These are phyloP conservation scores for Hartigia nigra DNA, from an alignment of 2,888 invertebrate species.

Conservation along the genomic window DNA sequence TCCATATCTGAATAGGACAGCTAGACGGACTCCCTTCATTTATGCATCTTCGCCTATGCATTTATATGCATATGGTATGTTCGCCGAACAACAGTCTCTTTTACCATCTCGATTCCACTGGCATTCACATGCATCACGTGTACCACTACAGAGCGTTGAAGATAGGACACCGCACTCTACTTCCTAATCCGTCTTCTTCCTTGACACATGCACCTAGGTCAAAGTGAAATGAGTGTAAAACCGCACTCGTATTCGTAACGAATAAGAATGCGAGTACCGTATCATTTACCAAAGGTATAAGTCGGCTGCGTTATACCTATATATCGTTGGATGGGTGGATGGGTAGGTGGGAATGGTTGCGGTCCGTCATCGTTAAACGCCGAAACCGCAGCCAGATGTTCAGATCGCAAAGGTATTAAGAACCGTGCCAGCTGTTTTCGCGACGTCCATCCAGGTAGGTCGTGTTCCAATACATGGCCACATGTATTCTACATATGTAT, in stretches of 20 bases:
- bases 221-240: neutral
- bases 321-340: neutral
- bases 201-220: neutral
- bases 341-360: constrained; percentile 23
- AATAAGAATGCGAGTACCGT: neutral
- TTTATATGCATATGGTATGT: neutral
- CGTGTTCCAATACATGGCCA: neutral
- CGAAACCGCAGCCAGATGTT: constrained; percentile 62
- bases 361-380: constrained; percentile 56
- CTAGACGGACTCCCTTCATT: neutral
- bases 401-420: constrained; percentile 34
- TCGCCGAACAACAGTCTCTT: neutral
- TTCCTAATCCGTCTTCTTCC: neutral
- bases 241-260: neutral
- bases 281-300: neutral
- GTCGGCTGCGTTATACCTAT: neutral
- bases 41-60: neutral
- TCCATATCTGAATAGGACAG: neutral
- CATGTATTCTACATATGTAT: neutral
- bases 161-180: neutral
- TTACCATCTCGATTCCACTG: neutral
- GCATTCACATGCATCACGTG: neutral
- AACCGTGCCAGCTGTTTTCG: constrained; percentile 32
- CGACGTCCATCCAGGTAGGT: constrained; percentile 23
- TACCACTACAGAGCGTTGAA: neutral